Base-by-base conservation (phyloP, 1,140 invertebrate genomes). In the Cydia amplana region DNA sequence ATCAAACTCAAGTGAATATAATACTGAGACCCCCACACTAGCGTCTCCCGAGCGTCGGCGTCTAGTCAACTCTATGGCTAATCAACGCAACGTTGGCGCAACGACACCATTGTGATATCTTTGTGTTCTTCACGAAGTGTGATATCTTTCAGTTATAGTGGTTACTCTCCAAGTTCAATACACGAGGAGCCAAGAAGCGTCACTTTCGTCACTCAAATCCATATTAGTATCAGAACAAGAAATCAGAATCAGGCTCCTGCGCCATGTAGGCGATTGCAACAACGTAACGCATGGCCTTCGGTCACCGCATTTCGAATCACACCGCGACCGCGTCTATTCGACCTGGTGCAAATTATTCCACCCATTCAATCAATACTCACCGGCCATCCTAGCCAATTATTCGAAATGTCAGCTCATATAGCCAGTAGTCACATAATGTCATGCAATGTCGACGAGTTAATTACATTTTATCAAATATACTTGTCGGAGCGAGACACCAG, bases 271-370 rank as follows among this genome's bases (percentile, higher is more conserved):
- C 20, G 18, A 10, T 60, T 60, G 55, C 18, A 60, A 60, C 20
- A n/a, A 60, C 20, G 20, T 23, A 60, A 51, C 10, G 55, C 55
- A 60, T 60, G 55, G 55, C 16, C 55, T 60, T 60, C 20, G 55
- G 55, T 12, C 55, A 23, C 20, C 55, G 55, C 55, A 60, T 60
- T 60, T 60, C 55, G 20, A 60, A 60, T 60, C 55, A 60, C 55
- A 60, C 55, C 55, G 20, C 55, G 55, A 60, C 55, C 55, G 55
- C 55, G 55, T 12, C 55, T 60, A 60, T 60, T 60, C 55, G 55
- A 60, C 20, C 55, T 23, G 55, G 18, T 9, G 2, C 20, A 20
- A 55, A 60, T 60, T 60, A 60, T 60, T 60, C 55, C 55, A 23
- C 55, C 55, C 55, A 60, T 60, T 23, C 55, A 60, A 60, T 60